These are phyloP conservation scores for Monopterus albus DNA, from an alignment of 2,113 vertebrate genomes.

Conservation along the genomic window DNA sequence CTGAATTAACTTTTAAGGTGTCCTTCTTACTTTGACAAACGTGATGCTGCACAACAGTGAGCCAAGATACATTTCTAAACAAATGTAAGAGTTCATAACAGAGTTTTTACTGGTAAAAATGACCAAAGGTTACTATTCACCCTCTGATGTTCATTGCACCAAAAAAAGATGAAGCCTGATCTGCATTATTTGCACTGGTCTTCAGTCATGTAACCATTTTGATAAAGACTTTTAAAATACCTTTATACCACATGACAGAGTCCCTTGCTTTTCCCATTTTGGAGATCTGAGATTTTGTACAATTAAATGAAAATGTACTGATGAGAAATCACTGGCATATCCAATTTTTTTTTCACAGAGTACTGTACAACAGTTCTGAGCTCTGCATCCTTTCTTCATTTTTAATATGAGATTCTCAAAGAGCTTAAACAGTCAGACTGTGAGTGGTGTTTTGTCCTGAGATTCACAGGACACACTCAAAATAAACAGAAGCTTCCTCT, in stretches of 20 bases:
- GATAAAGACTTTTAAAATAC: neutral
- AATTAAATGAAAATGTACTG: neutral
- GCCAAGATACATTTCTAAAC: neutral
- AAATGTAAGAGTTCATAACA: neutral
- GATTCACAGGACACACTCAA: too few species aligned
- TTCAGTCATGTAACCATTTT: neutral
- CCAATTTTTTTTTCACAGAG: neutral
- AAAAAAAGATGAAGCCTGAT: neutral
- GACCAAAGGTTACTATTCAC: neutral
- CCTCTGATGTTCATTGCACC: neutral
- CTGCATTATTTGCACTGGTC: neutral
- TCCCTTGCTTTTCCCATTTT: neutral
- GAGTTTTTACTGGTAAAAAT: neutral
- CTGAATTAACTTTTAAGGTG: neutral
- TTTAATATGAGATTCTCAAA: neutral
- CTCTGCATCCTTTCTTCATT: neutral
- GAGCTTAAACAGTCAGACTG: neutral
- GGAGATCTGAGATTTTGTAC: neutral
- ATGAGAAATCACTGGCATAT: neutral
- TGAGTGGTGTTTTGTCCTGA: neutral
- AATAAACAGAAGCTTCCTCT: too few species aligned
- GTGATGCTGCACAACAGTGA: neutral
- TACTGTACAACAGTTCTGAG: neutral
- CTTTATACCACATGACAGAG: neutral
- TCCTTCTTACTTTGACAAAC: neutral